Conservation (phyloP, 2,797 vertebrate species). For the Syndactyla subalaris region DNA sequence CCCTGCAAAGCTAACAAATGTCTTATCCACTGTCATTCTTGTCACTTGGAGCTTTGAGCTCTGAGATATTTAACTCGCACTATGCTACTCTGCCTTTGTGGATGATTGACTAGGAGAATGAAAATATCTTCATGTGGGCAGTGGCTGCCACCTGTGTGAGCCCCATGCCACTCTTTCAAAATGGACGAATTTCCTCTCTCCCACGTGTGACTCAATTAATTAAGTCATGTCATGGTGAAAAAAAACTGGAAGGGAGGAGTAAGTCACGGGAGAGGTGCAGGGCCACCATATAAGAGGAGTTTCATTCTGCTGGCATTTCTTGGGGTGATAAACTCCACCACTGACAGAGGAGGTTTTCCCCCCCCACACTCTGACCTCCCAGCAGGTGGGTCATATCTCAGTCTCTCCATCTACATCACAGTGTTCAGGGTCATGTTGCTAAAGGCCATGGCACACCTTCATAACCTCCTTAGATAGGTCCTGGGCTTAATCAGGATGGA, state of each 20-base stretch:
- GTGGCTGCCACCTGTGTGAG: rapidly evolving
- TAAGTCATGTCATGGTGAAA: neutral
- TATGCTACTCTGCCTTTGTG: neutral
- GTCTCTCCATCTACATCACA: neutral
- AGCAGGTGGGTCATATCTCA: rapidly evolving
- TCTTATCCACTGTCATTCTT: conserved; percentile 24
- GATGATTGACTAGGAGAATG: neutral
- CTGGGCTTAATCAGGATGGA: neutral
- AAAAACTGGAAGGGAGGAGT: neutral
- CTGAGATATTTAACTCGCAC: neutral
- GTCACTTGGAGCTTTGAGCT: conserved; percentile 1
- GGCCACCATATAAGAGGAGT: neutral
- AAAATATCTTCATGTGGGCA: neutral
- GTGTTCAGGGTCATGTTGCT: neutral
- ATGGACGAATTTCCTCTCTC: neutral
- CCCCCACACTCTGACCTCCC: rapidly evolving
- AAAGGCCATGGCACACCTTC: neutral
- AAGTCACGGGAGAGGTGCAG: neutral
- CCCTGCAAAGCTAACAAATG: conserved; percentile 28
- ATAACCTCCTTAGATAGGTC: neutral
- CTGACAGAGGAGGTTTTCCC: neutral
- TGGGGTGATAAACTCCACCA: neutral
- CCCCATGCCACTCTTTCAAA: neutral
- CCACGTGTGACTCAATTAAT: neutral
- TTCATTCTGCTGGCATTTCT: neutral